Percentiles rank a stretch among this genome's conserved stretches.
Conservation (phyloP, 1,140 invertebrate genomes). For the Drosophila kohkoa region DNA sequence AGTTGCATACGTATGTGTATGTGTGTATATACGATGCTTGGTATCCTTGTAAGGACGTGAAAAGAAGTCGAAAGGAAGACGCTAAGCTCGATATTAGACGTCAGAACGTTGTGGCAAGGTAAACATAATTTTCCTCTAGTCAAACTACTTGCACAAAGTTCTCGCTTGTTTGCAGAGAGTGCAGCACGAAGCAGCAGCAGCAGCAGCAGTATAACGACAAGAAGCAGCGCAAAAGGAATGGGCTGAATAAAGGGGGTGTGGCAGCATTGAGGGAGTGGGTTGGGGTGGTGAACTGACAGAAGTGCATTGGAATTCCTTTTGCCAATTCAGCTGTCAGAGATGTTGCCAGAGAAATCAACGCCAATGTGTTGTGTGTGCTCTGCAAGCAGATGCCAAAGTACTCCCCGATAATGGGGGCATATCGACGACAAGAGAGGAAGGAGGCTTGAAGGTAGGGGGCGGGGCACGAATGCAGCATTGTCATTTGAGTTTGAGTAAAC, state of each 20-base stretch:
- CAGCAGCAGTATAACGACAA: background rate
- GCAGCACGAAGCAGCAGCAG: background rate
- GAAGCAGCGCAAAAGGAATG: background rate
- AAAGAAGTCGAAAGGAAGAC: conserved; percentile 34
- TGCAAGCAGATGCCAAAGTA: conserved; percentile 25
- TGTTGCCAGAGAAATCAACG: conserved; percentile 41
- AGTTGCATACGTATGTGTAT: conserved; percentile 12
- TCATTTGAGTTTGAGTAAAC: conserved; percentile 63
- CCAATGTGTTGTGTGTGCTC: conserved; percentile 28
- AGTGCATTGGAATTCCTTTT: conserved; percentile 40
- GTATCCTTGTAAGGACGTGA: conserved; percentile 41
- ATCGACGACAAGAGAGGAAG: background rate
- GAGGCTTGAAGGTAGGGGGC: conserved; percentile 1
- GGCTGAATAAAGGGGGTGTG: background rate
- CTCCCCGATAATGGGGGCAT: conserved; percentile 13
- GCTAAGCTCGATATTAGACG: conserved; percentile 57
- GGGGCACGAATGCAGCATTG: conserved; percentile 32
- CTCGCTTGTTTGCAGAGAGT: conserved; percentile 16
- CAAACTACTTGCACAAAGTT: conserved; percentile 37
- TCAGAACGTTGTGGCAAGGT: conserved; percentile 54
- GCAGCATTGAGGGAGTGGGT: too few species aligned
- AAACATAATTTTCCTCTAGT: conserved; percentile 72
- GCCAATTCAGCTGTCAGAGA: conserved; percentile 37
- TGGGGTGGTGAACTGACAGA: background rate
- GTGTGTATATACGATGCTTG: background rate